Evolutionary conservation across 2,797 vertebrate genomes (phyloP).

Genomic region (Vipera latastei): DNA sequence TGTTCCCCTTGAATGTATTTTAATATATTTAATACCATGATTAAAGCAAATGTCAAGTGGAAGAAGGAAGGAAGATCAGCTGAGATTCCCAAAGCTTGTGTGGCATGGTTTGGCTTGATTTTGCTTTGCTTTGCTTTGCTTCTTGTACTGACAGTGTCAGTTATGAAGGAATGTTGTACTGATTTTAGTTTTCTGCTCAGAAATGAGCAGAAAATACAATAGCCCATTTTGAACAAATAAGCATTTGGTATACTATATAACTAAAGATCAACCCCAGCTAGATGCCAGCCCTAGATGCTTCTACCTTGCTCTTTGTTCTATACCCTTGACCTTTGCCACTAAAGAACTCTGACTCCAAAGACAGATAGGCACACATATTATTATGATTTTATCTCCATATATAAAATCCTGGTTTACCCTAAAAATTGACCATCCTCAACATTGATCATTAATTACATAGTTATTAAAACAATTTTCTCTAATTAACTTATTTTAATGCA

Average conservation of each 20-base stretch:
- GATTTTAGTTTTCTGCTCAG: conserved; percentile 51
- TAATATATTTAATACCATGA: background rate
- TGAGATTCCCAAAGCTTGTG: background rate
- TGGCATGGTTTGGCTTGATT: background rate
- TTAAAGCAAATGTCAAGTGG: background rate
- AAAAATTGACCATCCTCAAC: background rate
- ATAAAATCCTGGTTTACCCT: conserved; percentile 17
- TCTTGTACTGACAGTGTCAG: conserved; percentile 22
- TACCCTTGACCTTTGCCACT: conserved; percentile 77
- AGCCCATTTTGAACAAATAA: conserved; percentile 50
- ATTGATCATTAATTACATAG: background rate
- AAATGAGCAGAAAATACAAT: conserved; percentile 29
- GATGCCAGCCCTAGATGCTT: conserved; percentile 77
- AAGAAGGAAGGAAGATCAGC: background rate
- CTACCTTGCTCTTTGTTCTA: conserved; percentile 74
- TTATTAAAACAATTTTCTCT: background rate
- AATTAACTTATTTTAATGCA: background rate
- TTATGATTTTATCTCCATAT: conserved; percentile 24
- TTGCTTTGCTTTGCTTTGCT: background rate
- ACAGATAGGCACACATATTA: conserved; percentile 42
- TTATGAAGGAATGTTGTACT: conserved; percentile 53
- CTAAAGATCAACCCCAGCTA: conserved; percentile 80
- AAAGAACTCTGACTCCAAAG: conserved; percentile 72
- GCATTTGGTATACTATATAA: conserved; percentile 34
- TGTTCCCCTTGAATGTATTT: background rate